A percentile compares a stretch with the other conserved stretches of the same genome.
Conservation (phyloP, 2,113 vertebrate genomes). For the Himantopus leucocephalus region DNA sequence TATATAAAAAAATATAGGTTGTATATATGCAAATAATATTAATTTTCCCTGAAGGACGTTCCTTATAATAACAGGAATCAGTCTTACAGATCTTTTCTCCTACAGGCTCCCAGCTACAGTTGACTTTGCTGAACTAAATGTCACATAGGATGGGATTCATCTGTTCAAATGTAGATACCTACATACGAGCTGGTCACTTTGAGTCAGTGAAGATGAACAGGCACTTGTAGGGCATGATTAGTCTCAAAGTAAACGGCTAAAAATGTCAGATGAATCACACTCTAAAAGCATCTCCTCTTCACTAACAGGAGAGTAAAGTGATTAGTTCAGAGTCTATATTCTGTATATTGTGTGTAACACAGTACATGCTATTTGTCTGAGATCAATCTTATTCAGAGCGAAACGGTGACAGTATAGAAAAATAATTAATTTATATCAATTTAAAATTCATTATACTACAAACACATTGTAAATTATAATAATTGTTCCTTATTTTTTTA, state of each 20-base stretch:
- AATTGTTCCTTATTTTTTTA: neutral
- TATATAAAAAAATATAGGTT: neutral
- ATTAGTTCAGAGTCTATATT: neutral
- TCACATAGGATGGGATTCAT: neutral
- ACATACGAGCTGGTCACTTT: neutral
- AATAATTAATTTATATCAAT: neutral
- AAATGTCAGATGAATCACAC: neutral
- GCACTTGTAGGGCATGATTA: neutral
- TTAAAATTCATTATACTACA: neutral
- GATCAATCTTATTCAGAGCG: neutral
- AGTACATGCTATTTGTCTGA: neutral
- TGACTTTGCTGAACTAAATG: neutral
- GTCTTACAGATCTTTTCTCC: neutral
- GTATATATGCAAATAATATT: neutral
- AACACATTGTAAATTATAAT: neutral
- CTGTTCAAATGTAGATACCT: neutral
- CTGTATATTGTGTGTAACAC: neutral
- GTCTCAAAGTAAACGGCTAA: neutral
- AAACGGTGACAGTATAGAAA: neutral
- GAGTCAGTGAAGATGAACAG: neutral
- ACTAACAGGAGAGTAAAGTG: neutral
- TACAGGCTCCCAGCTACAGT: neutral
- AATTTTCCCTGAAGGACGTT: neutral
- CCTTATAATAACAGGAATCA: neutral
- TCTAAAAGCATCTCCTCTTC: neutral